These are phyloP conservation scores for Scaptomyza hsui DNA, from an alignment of 1,140 invertebrate genomes.

Conservation along the genomic window DNA sequence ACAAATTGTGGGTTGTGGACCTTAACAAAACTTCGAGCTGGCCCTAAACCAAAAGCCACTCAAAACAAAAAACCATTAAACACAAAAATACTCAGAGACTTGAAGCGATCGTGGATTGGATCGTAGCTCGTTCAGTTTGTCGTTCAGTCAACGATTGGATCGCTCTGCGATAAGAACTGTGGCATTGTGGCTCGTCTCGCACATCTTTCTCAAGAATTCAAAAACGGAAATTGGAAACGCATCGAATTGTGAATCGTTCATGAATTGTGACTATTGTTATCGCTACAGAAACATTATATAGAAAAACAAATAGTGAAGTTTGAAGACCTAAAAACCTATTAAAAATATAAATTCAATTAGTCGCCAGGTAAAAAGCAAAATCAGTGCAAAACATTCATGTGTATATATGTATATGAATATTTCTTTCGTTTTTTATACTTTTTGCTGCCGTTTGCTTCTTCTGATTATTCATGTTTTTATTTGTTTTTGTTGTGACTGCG, in stretches of 20 bases:
- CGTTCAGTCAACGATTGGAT: constrained; percentile 62
- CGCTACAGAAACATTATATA: constrained; percentile 7
- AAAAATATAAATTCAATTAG: constrained; percentile 21
- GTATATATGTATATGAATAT: not conserved
- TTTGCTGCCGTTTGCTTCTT: constrained; percentile 15
- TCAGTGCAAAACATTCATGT: constrained; percentile 9
- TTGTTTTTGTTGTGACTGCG: not conserved
- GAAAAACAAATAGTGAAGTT: not conserved
- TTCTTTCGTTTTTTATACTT: not conserved
- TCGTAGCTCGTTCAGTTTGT: constrained; percentile 10
- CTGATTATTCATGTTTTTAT: constrained; percentile 18
- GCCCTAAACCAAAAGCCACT: constrained; percentile 42
- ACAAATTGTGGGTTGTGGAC: not conserved
- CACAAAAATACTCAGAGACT: constrained; percentile 37
- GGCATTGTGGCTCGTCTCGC: not conserved
- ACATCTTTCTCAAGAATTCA: constrained; percentile 38
- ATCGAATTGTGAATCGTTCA: constrained; percentile 33
- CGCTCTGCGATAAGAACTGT: constrained; percentile 67
- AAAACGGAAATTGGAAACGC: constrained; percentile 22
- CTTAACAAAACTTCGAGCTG: no score
- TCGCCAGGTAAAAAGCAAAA: constrained; percentile 20
- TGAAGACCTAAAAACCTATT: constrained; percentile 5
- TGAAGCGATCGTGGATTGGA: constrained; percentile 12
- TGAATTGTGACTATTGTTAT: constrained; percentile 51
- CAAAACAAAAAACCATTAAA: constrained; percentile 33